phyloP scores from a whole-genome alignment of 2,797 vertebrate genomes.

The Lates japonicus region DNA sequence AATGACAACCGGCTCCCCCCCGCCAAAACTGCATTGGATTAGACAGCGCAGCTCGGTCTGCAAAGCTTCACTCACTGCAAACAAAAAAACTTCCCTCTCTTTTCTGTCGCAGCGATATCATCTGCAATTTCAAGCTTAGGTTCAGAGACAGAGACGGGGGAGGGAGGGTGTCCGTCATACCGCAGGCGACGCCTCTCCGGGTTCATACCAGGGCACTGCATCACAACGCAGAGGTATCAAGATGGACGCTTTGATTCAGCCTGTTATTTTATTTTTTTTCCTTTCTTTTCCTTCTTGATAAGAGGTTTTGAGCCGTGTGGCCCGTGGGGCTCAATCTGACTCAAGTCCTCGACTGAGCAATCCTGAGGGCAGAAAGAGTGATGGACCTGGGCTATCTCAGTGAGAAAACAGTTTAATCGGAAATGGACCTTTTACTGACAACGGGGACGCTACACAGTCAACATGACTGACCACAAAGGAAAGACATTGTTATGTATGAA shows the following conservation, averaged over 20 bases:
- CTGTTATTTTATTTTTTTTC: not conserved
- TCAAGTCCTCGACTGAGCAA: not conserved
- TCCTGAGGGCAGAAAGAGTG: not conserved
- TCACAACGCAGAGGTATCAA: not conserved
- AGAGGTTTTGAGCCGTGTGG: not conserved
- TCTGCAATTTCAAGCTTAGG: conserved; percentile 69
- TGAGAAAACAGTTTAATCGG: conserved; percentile 13
- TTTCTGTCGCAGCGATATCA: conserved; percentile 52
- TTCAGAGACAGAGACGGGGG: conserved; percentile 24
- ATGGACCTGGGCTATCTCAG: not conserved
- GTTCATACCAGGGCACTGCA: conserved; percentile 17
- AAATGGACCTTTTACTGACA: conserved; percentile 33
- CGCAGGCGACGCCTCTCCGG: not conserved
- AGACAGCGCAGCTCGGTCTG: conserved; percentile 39
- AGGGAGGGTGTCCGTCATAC: conserved; percentile 20
- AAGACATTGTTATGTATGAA: not conserved
- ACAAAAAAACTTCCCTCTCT: conserved; percentile 46
- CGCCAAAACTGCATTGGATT: conserved; percentile 49
- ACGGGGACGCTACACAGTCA: not conserved
- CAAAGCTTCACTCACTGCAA: conserved; percentile 34
- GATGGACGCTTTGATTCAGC: not conserved
- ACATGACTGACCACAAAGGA: conserved; percentile 1
- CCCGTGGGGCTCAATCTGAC: conserved; percentile 5
- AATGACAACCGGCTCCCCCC: conserved; percentile 8
- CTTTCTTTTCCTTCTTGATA: conserved; percentile 16